Evolutionary conservation across 2,113 vertebrate genomes (phyloP), one percentile per base, ranked within the genome.

Genomic region (Rhinolophus sinicus): DNA sequence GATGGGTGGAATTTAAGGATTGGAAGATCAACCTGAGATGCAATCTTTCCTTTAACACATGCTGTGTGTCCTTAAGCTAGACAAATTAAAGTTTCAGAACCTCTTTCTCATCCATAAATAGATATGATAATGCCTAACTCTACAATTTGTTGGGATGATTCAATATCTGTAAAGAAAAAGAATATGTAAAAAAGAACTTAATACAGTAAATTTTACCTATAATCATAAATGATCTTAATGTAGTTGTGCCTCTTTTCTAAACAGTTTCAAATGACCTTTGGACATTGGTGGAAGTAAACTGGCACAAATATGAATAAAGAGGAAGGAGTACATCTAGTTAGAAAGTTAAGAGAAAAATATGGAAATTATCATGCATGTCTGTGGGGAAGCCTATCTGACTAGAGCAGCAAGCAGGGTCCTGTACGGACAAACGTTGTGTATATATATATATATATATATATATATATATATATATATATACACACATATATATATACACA

Each of bases 331-430:
- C 6, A 88, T 82, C 4, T 18, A 69, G 15, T 64, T 65, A 64
- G 38, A 73, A 60, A 75, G 3, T 58, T 56, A 90, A 87, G 81
- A 82, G 28, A 92, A 95, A 94, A 90, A 78, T 28, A 28, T n/a
- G 73, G 22, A 84, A 78, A 81, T 70, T n/a, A 94, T 69, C 40
- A 52, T 18, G 13, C 35, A 12, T 67, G 26, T 62, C 35, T 78
- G 14, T 35, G 38, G 38, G 11, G 47, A 96, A 70, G 67, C 47
- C 16, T 50, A 62, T 81, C 22, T 16, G 35, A 93, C 8, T 30
- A 70, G 14, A 92, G 54, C 15, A 60, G 33, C 56, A 88, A 60
- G 35, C 56, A 88, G 69, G 62, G 52, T 87, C 24, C 33, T 44
- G 13, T 28, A 30, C 16, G 19, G 8, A 50, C 70, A 75, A 92